Evolutionary conservation across 2,113 vertebrate genomes (phyloP), one percentile per base, ranked within the genome.

Genomic region (Ameiurus melas): DNA sequence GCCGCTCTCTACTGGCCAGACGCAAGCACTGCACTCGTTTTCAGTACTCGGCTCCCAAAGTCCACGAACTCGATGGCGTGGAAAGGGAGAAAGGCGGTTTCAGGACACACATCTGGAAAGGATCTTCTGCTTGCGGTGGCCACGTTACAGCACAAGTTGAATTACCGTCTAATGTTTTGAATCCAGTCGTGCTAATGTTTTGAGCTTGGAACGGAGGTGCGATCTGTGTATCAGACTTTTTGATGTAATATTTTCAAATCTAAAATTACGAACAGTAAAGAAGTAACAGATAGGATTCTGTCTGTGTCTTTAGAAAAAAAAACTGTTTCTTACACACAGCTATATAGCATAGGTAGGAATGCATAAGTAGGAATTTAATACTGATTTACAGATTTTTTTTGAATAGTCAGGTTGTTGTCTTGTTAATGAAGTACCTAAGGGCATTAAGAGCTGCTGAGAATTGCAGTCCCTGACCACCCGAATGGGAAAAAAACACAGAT

Each of bases 81-180:
- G 47, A 62, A 39, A 60, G 19, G 36, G 75, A 75, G 87, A 68
- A 83, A 87, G 83, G 88, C 90, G 30, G 55, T 88, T 84, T 89
- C n/a, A 84, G 90, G 90, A 89, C 88, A 89, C 88, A 70, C 90
- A 91, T 91, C 88, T 91, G 90, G 90, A 91, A 89, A 71, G 84
- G 71, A 89, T 91, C 86, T 91, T 17, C 14, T 53, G 71, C 57
- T 87, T 87, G 64, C 86, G 86, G 58, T 79, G 84, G 86, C 78
- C 88, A 91, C 84, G 84, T 91, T 88, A 91, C 78, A 85, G 82
- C 77, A 75, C 64, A 27, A 83, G 75, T 78, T 36, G 85, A 47
- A 87, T 62, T 87, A 83, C 83, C 77, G 90, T 36, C 60, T 70
- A 73, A 43, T 84, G 64, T 87, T 86, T 88, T 73, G 33, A 60